A percentile compares a stretch with the other conserved stretches of the same genome.
Conservation (phyloP, 2,113 vertebrate genomes). For the Coptodon bakossiorum region DNA sequence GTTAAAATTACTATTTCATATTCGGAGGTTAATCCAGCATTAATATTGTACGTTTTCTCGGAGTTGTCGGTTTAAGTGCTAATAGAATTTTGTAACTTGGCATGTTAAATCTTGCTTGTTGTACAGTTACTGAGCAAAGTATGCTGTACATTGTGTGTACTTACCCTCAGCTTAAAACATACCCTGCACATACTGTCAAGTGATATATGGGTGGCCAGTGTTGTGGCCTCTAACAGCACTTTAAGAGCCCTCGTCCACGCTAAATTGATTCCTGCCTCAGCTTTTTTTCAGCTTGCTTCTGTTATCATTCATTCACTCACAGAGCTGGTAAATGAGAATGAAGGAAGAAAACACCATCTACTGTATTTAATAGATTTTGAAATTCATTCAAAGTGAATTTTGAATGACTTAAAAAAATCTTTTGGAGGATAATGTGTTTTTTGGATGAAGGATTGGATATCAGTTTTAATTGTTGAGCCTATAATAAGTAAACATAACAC, state of each 20-base stretch:
- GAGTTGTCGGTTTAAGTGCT: neutral
- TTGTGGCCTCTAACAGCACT: neutral
- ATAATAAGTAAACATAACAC: neutral
- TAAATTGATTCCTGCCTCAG: constrained; percentile 13
- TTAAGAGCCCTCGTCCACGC: neutral
- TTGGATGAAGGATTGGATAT: neutral
- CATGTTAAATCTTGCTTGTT: neutral
- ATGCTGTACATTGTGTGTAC: neutral
- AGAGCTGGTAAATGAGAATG: neutral
- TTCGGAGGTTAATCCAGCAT: neutral
- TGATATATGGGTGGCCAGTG: neutral
- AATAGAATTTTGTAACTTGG: neutral
- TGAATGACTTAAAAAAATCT: neutral
- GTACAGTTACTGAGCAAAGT: neutral
- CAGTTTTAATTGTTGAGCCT: neutral
- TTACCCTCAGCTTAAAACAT: neutral
- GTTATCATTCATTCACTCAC: neutral
- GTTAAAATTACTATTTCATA: neutral
- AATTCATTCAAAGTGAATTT: neutral
- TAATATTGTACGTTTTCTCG: neutral
- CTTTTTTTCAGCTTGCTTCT: constrained; percentile 8
- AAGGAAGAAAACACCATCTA: neutral
- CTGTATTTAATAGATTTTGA: neutral
- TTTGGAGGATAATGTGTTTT: neutral
- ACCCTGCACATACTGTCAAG: neutral